Evolutionary conservation across 1,140 invertebrate genomes (phyloP), one percentile per base, ranked within the genome.

Genomic region (Scaptodrosophila lebanonensis): DNA sequence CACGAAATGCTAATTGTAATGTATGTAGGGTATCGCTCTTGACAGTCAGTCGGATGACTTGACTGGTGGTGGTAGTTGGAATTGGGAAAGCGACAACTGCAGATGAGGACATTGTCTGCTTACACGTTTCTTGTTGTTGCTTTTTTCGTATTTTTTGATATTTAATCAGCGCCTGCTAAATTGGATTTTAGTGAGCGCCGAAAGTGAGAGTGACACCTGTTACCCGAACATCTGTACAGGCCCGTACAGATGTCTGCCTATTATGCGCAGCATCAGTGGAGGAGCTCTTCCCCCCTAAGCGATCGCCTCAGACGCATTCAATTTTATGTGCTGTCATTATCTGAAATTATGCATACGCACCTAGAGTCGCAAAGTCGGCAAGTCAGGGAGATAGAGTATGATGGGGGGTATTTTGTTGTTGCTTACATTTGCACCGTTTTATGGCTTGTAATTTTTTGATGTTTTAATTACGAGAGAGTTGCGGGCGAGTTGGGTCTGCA

Each of bases 291-390:
- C 27, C 59, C 62, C 59, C 59, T 44, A 38, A 65, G 65, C 61
- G 62, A 65, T 52, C 60, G 53, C 47, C 50, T 33, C 66, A 79
- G 71, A 79, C 75, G 69, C 75, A 82, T 79, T 82, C 73, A 79
- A 65, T 66, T 66, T 53, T 43, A 82, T 73, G 75, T 66, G 61
- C 75, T 49, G 66, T 82, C 75, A 79, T 79, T 79, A 79, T 82
- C 82, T 79, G 82, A 79, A 79, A 79, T 79, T 79, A 79, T 79
- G 75, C 75, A 66, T 75, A 82, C 73, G 75, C 69, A 75, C 75
- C n/a, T n/a, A n/a, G 69, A 17, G 16, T 22, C 32, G 12, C 33
- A 35, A 48, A 9, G 44, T 29, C 44, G 32, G 36, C 43, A n/a
- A n/a, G n/a, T n/a, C n/a, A n/a, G n/a, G n/a, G n/a, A n/a, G n/a